Conservation (phyloP, 2,888 invertebrate genomes). For the Nephrotoma guestfalica region DNA sequence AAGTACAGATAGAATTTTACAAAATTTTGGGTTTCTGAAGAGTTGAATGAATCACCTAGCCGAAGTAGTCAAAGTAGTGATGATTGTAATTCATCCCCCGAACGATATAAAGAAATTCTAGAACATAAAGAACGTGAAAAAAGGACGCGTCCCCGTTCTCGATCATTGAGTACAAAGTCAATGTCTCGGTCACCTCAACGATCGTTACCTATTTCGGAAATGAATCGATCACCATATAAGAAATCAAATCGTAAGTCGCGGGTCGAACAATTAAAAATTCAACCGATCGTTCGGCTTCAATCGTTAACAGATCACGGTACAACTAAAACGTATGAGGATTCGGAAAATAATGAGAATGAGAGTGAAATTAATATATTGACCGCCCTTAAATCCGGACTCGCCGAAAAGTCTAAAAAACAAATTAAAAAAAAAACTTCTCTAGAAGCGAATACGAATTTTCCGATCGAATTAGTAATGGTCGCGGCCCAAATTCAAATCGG, state of each 20-base stretch:
- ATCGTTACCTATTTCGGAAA: slow-evolving; percentile 5
- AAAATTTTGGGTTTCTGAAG: no score
- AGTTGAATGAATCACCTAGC: not conserved
- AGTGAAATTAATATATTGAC: slow-evolving; percentile 54
- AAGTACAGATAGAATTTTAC: no score
- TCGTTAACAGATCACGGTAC: slow-evolving; percentile 39
- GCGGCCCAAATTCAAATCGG: not conserved
- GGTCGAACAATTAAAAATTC: slow-evolving; percentile 11
- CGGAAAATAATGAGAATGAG: slow-evolving; percentile 28
- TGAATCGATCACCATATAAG: slow-evolving; percentile 5
- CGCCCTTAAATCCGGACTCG: slow-evolving; percentile 44
- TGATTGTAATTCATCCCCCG: slow-evolving; percentile 34
- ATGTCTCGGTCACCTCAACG: slow-evolving; percentile 9
- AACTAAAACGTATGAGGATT: slow-evolving; percentile 8
- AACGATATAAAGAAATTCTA: slow-evolving; percentile 48
- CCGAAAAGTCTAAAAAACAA: slow-evolving; percentile 56
- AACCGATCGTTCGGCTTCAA: slow-evolving; percentile 42
- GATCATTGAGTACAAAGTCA: slow-evolving; percentile 9
- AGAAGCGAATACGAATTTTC: not conserved
- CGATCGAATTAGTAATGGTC: not conserved
- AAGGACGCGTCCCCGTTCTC: slow-evolving; percentile 5
- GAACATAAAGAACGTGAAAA: slow-evolving; percentile 30
- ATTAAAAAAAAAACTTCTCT: slow-evolving; percentile 31
- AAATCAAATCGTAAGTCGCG: slow-evolving; percentile 6
- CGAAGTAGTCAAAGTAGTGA: not conserved